Base-by-base conservation (phyloP, 2,797 vertebrate species). In the Cryptoprocta ferox region DNA sequence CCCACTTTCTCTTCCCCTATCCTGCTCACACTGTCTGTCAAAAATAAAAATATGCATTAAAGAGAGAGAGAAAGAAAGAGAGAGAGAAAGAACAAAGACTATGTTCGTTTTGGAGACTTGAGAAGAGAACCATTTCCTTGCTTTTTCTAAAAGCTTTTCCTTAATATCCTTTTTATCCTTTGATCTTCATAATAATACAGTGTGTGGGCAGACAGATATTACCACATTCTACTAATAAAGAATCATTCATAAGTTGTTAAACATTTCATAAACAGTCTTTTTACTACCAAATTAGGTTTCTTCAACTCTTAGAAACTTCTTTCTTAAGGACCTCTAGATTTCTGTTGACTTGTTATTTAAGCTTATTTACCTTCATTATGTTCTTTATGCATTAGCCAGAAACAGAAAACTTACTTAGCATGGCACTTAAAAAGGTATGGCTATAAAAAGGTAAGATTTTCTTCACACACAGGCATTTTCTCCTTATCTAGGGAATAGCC, bases 401-500 rank as follows among this genome's bases (percentile, higher is more conserved):
- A 21, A 53, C 0, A 39, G 39, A 53, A 37, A 12, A 32, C 12
- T 87, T 84, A 11, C 3, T 48, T 68, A 56, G 1, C 6, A n/a
- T n/a, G 19, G 3, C 32, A 61, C 4, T 48, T 35, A 56, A 45
- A 73, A 86, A 79, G 11, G 10, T 73, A 6, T 59, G 18, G 9
- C 18, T 63, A 5, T 28, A n/a, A 45, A 45, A 89, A 53, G 28
- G 3, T 13, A 32, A 66, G 32, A 26, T 24, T 65, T 53, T 65
- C 37, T 10, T 91, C 53, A 32, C 13, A 78, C 18, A 16, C 2
- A 63, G 26, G 2, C 37, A 16, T 61, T n/a, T 73, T 30, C 1
- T 6, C 6, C 11, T 19, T 30, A 10, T 3, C 3, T 35, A 86
- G 0, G 1, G 12, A 50, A 35, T 59, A 76, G 18, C 10, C 8